Evolutionary conservation across 64 coral and sea anemone species (phyloP).

Genomic region (Trachythela sp.): DNA sequence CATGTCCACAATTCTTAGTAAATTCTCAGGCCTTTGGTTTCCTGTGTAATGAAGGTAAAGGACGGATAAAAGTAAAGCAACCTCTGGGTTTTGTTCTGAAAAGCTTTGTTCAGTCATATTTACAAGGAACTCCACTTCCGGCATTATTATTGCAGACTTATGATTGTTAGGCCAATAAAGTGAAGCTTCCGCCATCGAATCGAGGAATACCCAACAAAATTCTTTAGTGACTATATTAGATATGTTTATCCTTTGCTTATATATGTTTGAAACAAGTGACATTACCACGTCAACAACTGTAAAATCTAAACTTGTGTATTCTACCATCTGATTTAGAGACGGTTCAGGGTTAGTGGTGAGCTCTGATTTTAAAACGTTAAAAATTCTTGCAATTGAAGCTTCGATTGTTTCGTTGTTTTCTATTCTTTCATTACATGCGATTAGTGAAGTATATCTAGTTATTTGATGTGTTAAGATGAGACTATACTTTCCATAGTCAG

Average conservation of each 20-base stretch:
- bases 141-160: neutral
- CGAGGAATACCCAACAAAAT: neutral
- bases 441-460: neutral
- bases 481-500: neutral
- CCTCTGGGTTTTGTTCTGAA: neutral
- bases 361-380: neutral
- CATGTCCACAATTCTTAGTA: neutral
- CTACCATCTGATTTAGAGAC: neutral
- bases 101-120: neutral
- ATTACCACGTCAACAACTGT: slow-evolving; percentile 17
- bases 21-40: neutral
- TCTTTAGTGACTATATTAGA: neutral
- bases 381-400: neutral
- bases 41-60: neutral
- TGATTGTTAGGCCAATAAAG: slow-evolving; percentile 4
- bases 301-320: neutral
- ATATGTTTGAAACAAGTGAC: neutral
- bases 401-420: neutral
- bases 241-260: neutral
- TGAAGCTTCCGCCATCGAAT: neutral
- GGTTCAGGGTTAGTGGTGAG: neutral
- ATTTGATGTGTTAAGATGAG: neutral
- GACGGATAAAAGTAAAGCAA: neutral
- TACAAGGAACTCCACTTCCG: neutral
- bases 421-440: neutral